Evolutionary conservation across 2,888 invertebrate species (phyloP), one percentile per base, ranked within the genome.

Genomic region (Agrotis exclamationis): DNA sequence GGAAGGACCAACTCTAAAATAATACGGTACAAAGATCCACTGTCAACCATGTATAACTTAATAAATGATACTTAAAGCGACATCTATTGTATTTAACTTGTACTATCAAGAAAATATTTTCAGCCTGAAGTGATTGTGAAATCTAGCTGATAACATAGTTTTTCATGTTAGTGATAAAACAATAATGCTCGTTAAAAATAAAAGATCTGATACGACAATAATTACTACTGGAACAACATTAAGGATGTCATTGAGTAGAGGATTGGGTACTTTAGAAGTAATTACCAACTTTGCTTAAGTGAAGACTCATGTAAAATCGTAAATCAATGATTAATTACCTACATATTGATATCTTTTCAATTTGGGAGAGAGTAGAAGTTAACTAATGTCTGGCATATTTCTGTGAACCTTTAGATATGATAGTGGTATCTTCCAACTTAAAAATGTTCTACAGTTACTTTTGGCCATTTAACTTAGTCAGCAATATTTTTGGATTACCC

Each of bases 401-500:
- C 48, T 16, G 53, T 50, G 22, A 44, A 58, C 5, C 9, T 13
- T 39, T 24, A 14, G 39, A 20, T 45, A n/a, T n/a, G 4, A 22
- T 5, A 48, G 39, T 44, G 18, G 22, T 65, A 16, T 45, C 7
- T 51, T 22, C 9, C 48, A 18, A 2, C 22, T 20, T 11, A 51
- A 70, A 62, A 67, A 84, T 84, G 84, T 67, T 78, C n/a, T 80
- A 83, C 63, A n/a, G 9, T 22, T 73, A 83, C 53, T 83, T 84
- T 16, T 63, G 70, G 0, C 62, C 67, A 1, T 63, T 83, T 18
- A 71, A 74, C 22, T 63, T 63, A 11, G 59, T 80, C 44, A 70
- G 76, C 51, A 85, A 85, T 70, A 54, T 82, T 13, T 85, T 76
- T 58, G 84, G 84, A 2, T 53, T 84, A 24, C 47, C 66, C 5